Evolutionary conservation across 2,888 invertebrate species (phyloP).

Genomic region (Ophion costatus): DNA sequence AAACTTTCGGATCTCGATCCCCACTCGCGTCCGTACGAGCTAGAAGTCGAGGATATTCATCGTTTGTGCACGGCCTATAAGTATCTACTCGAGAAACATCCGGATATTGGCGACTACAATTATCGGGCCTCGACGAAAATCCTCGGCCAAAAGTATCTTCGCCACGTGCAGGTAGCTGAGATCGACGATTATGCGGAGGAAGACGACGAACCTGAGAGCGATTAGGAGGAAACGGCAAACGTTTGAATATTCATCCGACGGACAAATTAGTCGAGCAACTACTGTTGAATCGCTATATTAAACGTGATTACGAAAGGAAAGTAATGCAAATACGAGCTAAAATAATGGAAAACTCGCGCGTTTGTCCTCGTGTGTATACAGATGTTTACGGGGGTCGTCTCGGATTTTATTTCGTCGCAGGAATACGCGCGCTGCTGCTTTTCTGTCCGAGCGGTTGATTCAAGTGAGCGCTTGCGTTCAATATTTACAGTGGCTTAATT

Average conservation of each 20-base stretch:
- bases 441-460: neutral
- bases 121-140: slow-evolving; percentile 85
- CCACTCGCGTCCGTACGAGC: slow-evolving; percentile 88
- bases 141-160: slow-evolving; percentile 52
- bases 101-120: slow-evolving; percentile 88
- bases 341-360: neutral
- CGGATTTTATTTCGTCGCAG: neutral
- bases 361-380: too few relatives aligned
- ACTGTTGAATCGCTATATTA: too few relatives aligned
- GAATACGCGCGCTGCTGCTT: slow-evolving; percentile 35
- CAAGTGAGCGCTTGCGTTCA: slow-evolving; percentile 47
- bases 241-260: slow-evolving; percentile 3
- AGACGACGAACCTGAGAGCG: slow-evolving; percentile 1
- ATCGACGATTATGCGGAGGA: slow-evolving; percentile 17
- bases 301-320: too few relatives aligned
- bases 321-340: neutral
- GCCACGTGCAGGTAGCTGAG: slow-evolving; percentile 51
- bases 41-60: slow-evolving; percentile 91
- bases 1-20: slow-evolving; percentile 90
- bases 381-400: too few relatives aligned
- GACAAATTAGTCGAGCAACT: neutral
- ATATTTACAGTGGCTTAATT: slow-evolving; percentile 66
- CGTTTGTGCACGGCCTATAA: slow-evolving; percentile 91
- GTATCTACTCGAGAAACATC: slow-evolving; percentile 88
- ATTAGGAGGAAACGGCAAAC: neutral